A percentile compares a stretch with the other conserved stretches of the same genome.
Conservation (phyloP, 2,888 invertebrate genomes). For the Dolomedes plantarius region DNA sequence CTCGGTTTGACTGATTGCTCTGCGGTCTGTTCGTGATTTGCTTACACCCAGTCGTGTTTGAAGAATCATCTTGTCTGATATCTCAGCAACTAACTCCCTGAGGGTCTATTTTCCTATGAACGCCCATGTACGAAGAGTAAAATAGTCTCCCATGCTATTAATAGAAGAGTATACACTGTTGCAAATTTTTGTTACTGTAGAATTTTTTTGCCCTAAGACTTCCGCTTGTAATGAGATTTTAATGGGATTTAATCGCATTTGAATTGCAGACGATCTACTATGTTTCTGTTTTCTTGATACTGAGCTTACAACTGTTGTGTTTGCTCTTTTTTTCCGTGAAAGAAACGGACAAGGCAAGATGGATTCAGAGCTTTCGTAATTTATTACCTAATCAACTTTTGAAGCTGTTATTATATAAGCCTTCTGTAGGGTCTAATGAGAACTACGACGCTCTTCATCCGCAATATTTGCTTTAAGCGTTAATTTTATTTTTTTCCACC, state of each 20-base stretch:
- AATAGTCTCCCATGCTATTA: not conserved
- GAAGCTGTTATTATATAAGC: too few relatives aligned
- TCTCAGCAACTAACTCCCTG: not conserved
- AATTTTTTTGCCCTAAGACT: not conserved
- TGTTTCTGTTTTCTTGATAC: not conserved
- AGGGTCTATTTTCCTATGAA: not conserved
- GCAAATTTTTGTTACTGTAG: not conserved
- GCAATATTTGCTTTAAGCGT: too few relatives aligned
- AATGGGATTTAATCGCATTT: slow-evolving; percentile 36
- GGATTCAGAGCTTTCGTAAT: not conserved
- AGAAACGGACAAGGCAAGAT: not conserved
- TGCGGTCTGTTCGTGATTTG: not conserved
- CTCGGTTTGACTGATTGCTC: not conserved
- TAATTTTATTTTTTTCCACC: too few relatives aligned
- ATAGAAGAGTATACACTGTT: slow-evolving; percentile 19
- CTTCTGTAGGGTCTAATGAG: too few relatives aligned
- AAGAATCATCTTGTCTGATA: not conserved
- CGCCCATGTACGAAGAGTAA: not conserved
- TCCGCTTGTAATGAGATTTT: slow-evolving; percentile 36
- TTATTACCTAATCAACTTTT: not conserved
- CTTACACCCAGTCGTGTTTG: not conserved
- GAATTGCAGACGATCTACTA: not conserved
- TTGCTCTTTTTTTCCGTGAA: not conserved
- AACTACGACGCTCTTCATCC: not conserved
- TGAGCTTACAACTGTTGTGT: not conserved